A percentile compares a stretch with the other conserved stretches of the same genome.
Evolutionary conservation across 2,797 vertebrate genomes (phyloP).

Genomic region (Atherinosoma microstoma): DNA sequence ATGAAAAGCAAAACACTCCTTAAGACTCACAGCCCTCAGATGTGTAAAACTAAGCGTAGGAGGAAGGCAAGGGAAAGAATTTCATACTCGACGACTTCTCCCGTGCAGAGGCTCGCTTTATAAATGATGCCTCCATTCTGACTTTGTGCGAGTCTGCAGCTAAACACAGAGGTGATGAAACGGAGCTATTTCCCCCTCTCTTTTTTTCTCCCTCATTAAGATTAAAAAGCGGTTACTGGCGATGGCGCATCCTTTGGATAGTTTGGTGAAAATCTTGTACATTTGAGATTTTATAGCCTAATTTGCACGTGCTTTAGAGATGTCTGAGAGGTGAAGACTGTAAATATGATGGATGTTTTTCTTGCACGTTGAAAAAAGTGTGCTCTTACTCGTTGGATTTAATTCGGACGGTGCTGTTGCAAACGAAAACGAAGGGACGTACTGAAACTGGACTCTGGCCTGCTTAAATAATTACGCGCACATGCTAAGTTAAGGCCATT

Average conservation of each 20-base stretch:
- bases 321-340: not conserved
- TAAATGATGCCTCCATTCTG: slow-evolving; percentile 66
- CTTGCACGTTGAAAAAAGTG: not conserved
- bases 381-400: not conserved
- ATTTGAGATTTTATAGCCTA: slow-evolving; percentile 6
- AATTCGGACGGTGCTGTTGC: not conserved
- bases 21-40: slow-evolving; percentile 86
- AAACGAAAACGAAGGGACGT: not conserved
- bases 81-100: slow-evolving; percentile 84
- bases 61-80: slow-evolving; percentile 94
- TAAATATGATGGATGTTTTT: not conserved
- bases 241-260: slow-evolving; percentile 14
- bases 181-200: slow-evolving; percentile 13
- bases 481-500: slow-evolving; percentile 51
- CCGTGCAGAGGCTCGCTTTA: slow-evolving; percentile 79
- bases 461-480: slow-evolving; percentile 56
- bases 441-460: slow-evolving; percentile 41
- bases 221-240: not conserved
- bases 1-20: slow-evolving; percentile 91
- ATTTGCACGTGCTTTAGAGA: slow-evolving; percentile 3
- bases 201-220: not conserved
- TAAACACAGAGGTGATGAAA: slow-evolving; percentile 26
- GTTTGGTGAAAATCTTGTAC: slow-evolving; percentile 25
- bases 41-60: slow-evolving; percentile 95
- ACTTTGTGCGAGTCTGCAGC: slow-evolving; percentile 47